phyloP scores from a whole-genome alignment of 1,140 invertebrate genomes.

The Listronotus bonariensis region DNA sequence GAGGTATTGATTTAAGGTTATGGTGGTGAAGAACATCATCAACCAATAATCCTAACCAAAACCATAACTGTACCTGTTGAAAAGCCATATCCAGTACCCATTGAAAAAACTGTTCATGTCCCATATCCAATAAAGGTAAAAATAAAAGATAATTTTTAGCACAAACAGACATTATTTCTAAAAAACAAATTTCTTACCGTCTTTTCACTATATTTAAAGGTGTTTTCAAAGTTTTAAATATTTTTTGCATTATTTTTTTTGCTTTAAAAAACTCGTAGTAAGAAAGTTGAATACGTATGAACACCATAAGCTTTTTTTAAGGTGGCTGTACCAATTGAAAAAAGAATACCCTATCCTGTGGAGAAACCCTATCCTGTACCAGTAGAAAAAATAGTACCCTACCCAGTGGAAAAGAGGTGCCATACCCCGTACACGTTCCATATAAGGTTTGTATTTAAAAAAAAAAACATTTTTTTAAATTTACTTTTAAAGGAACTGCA shows the following conservation, averaged over 20 bases:
- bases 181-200: too few relatives aligned
- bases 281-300: too few relatives aligned
- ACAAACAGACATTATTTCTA: too few relatives aligned
- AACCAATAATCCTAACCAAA: slow-evolving; percentile 11
- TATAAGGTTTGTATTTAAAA: slow-evolving; percentile 18
- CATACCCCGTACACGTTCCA: slow-evolving; percentile 51
- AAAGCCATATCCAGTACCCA: slow-evolving; percentile 49
- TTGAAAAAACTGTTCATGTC: slow-evolving; percentile 42
- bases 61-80: neutral
- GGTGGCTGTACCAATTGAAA: neutral
- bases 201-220: too few relatives aligned
- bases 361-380: slow-evolving; percentile 62
- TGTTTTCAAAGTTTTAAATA: too few relatives aligned
- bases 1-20: neutral
- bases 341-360: neutral
- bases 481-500: too few relatives aligned
- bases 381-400: slow-evolving; percentile 49
- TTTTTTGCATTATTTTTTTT: too few relatives aligned
- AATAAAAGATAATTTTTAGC: too few relatives aligned
- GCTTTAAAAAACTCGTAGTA: too few relatives aligned
- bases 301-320: too few relatives aligned
- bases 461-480: too few relatives aligned
- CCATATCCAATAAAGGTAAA: slow-evolving; percentile 53
- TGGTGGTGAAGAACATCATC: slow-evolving; percentile 1
- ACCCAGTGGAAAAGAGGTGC: slow-evolving; percentile 47